These are phyloP conservation scores for Amazonetta brasiliensis DNA, from an alignment of 2,797 vertebrate genomes.

Conservation along the genomic window DNA sequence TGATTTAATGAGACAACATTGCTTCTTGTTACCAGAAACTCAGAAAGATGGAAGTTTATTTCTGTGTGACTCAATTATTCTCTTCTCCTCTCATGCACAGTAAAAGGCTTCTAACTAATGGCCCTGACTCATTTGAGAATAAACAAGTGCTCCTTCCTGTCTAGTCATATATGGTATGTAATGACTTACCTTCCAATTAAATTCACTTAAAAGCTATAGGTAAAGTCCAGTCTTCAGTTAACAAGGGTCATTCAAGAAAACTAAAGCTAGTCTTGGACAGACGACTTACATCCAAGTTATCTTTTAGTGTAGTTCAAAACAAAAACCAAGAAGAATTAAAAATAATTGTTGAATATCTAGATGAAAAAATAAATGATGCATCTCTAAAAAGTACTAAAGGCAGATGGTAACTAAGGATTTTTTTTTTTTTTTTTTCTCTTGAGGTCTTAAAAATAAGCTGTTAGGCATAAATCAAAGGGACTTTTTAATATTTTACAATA, in stretches of 20 bases:
- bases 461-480: not conserved
- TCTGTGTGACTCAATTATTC: slow-evolving; percentile 3
- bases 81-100: not conserved
- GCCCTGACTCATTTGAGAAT: slow-evolving; percentile 20
- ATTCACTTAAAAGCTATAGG: not conserved
- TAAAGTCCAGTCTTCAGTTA: not conserved
- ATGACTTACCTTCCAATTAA: slow-evolving; percentile 19
- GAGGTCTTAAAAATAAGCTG: not conserved
- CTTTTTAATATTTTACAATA: not conserved
- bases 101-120: slow-evolving; percentile 40
- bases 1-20: slow-evolving; percentile 31
- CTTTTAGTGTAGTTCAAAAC: not conserved
- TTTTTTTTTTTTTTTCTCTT: not conserved
- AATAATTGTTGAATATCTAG: not conserved
- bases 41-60: slow-evolving; percentile 27
- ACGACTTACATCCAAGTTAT: not conserved
- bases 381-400: not conserved
- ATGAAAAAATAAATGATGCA: not conserved
- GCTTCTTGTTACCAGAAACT: not conserved
- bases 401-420: not conserved
- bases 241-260: not conserved
- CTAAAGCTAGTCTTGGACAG: not conserved
- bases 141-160: slow-evolving; percentile 35
- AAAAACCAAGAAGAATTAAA: not conserved
- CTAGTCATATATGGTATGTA: not conserved